Evolutionary conservation across 2,888 invertebrate species (phyloP), one percentile per base, ranked within the genome.

Genomic region (Neoascia interrupta): DNA sequence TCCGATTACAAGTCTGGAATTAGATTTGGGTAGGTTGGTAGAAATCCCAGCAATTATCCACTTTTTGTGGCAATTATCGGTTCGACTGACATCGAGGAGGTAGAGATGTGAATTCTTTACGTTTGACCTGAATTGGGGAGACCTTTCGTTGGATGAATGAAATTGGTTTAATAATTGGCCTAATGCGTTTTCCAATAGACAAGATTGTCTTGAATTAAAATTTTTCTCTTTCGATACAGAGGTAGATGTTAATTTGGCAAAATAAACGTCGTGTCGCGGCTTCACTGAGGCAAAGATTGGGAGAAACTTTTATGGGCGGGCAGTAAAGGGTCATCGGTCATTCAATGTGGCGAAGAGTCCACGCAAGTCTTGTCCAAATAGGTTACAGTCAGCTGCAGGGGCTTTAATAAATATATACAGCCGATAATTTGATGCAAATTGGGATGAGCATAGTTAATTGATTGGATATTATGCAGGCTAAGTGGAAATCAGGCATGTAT

Each of bases 371-470:
- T 3, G n/a, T 6, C 3, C 10, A 53, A 53, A 43, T 43, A 11
- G 43, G 43, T 23, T 41, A 41, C 5, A 8, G 21, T 19, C 13
- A 39, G 60, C 60, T 41, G 41, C 8, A 53, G 53, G 64, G 60
- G 21, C 13, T 53, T 34, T n/a, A n/a, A n/a, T 28, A 43, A 45
- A 53, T 66, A 31, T 36, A 28, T 21, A 36, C 49, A 75, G 56
- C 56, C 69, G 75, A 69, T 75, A 75, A 75, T 75, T 75, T 54
- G 69, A 69, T 69, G 75, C 75, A 75, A 69, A 75, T 75, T 69
- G 75, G 54, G 23, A 74, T 68, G 68, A 68, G 21, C 39, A 23
- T 47, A 41, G 68, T 74, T 68, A 74, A 74, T 74, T 68, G 68
- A 68, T 74, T 61, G 60, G 34, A 61, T 53, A 54, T 74, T 74